Evolutionary conservation across 2,888 invertebrate species (phyloP), one percentile per base, ranked within the genome.

Genomic region (Acronicta alni): DNA sequence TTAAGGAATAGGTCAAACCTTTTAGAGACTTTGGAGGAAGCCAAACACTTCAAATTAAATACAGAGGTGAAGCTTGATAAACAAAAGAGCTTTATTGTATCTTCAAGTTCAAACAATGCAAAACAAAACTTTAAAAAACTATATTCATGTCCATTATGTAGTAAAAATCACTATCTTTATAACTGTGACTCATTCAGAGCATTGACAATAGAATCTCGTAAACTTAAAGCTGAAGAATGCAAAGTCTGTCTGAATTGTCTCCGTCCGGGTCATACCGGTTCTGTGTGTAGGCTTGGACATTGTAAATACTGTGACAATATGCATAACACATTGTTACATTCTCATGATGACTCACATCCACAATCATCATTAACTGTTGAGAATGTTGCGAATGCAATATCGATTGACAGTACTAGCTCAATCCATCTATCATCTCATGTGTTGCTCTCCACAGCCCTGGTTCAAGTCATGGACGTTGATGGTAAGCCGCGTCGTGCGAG

Each of bases 401-500:
- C 15, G 17, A 15, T 15, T 15, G 38, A 15, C 8, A 38, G 15
- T 38, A 16, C 16, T 38, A 15, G 38, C 8, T 15, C 15, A 17
- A 15, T 8, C 8, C 16, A 16, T 38, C 15, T 38, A 16, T 38
- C 38, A 38, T 17, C 12, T 15, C 18, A 12, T 41, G 41, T 41
- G 17, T 32, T 52, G 30, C 26, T 52, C 3, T 52, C 51, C 23
- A 52, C 51, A 32, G 51, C 51, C 18, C 18, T 39, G 23, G 51
- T 52, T 32, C 10, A 42, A n/a, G 51, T 39, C 23, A 17, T 26
- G 42, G 51, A 42, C 20, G 10, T 14, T 15, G 16, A 41, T 14
- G 42, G 32, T 14, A 42, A 15, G 5, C n/a, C 23, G 14, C 41
- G 32, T 15, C n/a, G 16, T 16, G 51, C 51, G 2, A 15, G 51